Evolutionary conservation across 1,140 invertebrate genomes (phyloP).

Genomic region (Drosophila aff.): DNA sequence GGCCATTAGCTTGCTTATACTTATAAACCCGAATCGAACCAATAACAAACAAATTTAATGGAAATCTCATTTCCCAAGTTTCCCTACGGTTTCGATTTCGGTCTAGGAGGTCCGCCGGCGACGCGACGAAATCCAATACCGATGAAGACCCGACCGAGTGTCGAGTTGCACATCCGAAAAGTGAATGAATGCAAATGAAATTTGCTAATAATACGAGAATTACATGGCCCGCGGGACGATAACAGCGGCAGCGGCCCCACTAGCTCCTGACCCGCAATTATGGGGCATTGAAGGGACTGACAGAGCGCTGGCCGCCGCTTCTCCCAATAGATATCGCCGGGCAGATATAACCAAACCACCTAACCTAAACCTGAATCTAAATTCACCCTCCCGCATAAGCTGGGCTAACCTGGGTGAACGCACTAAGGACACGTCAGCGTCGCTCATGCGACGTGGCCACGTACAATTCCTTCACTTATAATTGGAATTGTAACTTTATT

Average conservation of each 20-base stretch:
- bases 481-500: conserved; percentile 44
- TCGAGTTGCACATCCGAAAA: conserved; percentile 44
- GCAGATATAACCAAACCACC: conserved; percentile 26
- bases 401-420: conserved; percentile 26
- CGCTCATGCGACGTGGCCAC: conserved; percentile 43
- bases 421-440: conserved; percentile 53
- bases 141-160: conserved; percentile 5
- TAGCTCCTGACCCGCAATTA: conserved; percentile 34
- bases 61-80: background rate
- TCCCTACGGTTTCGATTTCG: background rate
- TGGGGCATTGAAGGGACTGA: conserved; percentile 25
- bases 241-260: conserved; percentile 18
- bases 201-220: conserved; percentile 49
- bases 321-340: conserved; percentile 19
- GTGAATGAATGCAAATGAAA: conserved; percentile 51
- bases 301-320: conserved; percentile 6
- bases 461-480: conserved; percentile 36
- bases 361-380: conserved; percentile 5
- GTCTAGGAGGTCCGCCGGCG: conserved; percentile 1
- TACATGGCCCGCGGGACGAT: conserved; percentile 35
- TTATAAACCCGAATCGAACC: conserved; percentile 20
- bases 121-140: conserved; percentile 20
- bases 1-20: background rate
- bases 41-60: conserved; percentile 30
- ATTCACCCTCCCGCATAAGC: conserved; percentile 20